These are phyloP conservation scores for Chionodraco myersi DNA, from an alignment of 2,113 vertebrate species.

Conservation along the genomic window DNA sequence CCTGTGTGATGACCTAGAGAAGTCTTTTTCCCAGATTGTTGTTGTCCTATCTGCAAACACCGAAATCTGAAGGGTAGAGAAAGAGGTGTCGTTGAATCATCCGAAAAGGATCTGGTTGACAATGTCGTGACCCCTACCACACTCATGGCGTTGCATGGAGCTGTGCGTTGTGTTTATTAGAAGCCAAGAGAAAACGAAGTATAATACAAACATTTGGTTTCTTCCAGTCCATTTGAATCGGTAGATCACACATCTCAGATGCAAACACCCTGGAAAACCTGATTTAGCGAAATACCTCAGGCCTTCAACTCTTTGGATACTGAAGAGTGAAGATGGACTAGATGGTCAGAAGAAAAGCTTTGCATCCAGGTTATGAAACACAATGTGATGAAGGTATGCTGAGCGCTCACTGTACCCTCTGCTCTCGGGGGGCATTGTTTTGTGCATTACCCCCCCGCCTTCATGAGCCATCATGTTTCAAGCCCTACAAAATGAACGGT, in stretches of 20 bases:
- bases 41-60: not conserved
- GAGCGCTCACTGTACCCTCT: slow-evolving; percentile 35
- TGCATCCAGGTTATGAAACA: slow-evolving; percentile 17
- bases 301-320: not conserved
- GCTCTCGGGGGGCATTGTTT: slow-evolving; percentile 34
- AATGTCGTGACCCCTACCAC: not conserved
- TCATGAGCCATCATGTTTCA: slow-evolving; percentile 55
- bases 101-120: not conserved
- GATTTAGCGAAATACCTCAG: not conserved
- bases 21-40: not conserved
- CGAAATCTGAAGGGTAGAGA: slow-evolving; percentile 27
- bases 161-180: not conserved
- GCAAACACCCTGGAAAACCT: not conserved
- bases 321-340: not conserved
- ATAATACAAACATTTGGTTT: not conserved
- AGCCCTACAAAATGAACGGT: slow-evolving; percentile 66
- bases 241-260: not conserved
- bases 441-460: slow-evolving; percentile 48
- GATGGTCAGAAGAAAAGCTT: not conserved
- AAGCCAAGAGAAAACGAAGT: not conserved
- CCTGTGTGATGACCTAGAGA: not conserved
- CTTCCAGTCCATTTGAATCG: not conserved
- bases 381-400: slow-evolving; percentile 23
- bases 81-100: not conserved
- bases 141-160: not conserved